Conservation (phyloP, 2,113 vertebrate species). For the Ctenomys sociabilis region DNA sequence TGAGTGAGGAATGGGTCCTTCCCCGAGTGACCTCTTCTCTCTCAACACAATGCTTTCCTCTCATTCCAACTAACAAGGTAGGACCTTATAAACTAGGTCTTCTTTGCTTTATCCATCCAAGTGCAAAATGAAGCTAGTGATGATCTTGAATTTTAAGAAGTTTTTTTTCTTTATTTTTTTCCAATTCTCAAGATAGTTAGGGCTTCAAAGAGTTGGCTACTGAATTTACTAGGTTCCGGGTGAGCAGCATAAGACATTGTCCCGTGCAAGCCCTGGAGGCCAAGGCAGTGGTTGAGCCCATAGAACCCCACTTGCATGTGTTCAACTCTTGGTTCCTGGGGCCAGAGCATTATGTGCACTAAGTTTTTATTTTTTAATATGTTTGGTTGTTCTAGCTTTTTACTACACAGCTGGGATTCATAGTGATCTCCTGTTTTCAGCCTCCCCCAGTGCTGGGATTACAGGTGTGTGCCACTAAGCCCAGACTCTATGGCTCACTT, state of each 20-base stretch:
- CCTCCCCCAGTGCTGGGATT: no score
- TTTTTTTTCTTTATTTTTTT: neutral
- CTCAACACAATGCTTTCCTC: neutral
- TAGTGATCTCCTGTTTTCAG: no score
- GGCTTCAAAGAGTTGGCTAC: neutral
- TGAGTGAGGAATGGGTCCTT: neutral
- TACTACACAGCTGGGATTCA: no score
- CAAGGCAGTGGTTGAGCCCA: neutral
- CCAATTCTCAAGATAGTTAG: neutral
- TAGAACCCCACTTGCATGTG: neutral
- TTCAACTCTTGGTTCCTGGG: neutral
- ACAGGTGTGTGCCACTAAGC: no score
- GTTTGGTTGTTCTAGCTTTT: no score
- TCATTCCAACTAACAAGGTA: neutral
- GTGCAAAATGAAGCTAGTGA: neutral
- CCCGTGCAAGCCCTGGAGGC: neutral
- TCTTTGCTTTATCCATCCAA: neutral
- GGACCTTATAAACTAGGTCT: no score
- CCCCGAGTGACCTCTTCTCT: neutral
- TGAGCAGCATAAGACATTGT: neutral
- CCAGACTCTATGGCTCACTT: no score
- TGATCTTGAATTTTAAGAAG: no score
- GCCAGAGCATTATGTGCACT: neutral
- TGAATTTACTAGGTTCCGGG: neutral
- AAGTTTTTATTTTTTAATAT: neutral